A percentile compares a stretch with the other conserved stretches of the same genome.
Conservation (phyloP, 2,797 vertebrate genomes). For the Thunnus albacares region DNA sequence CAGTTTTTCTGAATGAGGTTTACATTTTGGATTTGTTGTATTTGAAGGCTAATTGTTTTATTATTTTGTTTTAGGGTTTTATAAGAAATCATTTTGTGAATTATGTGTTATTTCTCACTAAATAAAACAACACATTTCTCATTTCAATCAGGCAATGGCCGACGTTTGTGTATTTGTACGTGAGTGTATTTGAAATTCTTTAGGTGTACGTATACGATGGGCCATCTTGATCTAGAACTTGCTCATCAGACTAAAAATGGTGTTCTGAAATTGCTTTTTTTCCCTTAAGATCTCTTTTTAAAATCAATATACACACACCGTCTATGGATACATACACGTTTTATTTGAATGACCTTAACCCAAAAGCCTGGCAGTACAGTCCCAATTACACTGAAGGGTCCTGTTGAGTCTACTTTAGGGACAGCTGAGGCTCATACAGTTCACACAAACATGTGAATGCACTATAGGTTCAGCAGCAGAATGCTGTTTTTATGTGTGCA, state of each 20-base stretch:
- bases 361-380: conserved; percentile 2
- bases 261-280: background rate
- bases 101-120: background rate
- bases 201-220: background rate
- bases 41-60: background rate
- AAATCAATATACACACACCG: background rate
- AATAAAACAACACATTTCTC: conserved; percentile 17
- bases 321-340: background rate
- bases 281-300: background rate
- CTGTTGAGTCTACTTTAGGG: conserved; percentile 16
- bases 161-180: background rate
- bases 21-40: background rate
- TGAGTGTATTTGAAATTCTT: background rate
- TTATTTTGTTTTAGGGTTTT: conserved; percentile 6
- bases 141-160: conserved; percentile 2
- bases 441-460: background rate
- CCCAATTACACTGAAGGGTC: background rate
- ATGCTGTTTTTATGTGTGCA: background rate
- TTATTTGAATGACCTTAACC: conserved; percentile 10
- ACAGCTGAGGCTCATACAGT: background rate
- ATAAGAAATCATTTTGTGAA: conserved; percentile 15
- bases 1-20: conserved; percentile 6
- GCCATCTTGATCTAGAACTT: background rate
- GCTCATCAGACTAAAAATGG: background rate
- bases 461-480: background rate